Conservation (phyloP, 2,113 vertebrate species). For the Helogale parvula region DNA sequence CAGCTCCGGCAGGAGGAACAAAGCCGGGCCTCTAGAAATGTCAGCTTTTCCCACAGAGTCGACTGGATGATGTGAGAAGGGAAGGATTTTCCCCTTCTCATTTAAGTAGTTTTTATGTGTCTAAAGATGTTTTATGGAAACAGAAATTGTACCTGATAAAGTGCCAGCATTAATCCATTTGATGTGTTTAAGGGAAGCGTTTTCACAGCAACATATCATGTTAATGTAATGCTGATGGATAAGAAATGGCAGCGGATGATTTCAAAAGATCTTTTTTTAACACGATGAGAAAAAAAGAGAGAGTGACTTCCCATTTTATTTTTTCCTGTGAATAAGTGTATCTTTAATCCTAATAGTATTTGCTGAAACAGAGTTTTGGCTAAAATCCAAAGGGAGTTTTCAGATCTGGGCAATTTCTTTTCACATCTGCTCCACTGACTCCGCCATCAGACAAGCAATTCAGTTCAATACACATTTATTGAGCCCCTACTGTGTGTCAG, state of each 20-base stretch:
- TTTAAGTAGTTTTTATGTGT: conserved; percentile 77
- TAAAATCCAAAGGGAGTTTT: conserved; percentile 84
- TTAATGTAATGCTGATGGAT: conserved; percentile 82
- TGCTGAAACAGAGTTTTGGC: conserved; percentile 77
- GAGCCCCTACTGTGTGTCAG: conserved; percentile 28
- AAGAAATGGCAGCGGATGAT: conserved; percentile 77
- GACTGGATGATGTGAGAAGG: conserved; percentile 37
- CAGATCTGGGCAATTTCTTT: conserved; percentile 79
- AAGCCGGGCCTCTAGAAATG: neutral
- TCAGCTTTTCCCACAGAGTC: conserved; percentile 47
- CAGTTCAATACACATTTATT: neutral
- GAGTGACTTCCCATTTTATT: conserved; percentile 81
- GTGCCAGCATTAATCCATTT: conserved; percentile 84
- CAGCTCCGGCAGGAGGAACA: conserved; percentile 46
- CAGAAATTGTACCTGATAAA: conserved; percentile 84
- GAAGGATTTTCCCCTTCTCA: conserved; percentile 65
- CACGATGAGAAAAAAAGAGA: conserved; percentile 66
- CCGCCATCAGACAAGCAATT: conserved; percentile 70
- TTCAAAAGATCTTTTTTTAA: conserved; percentile 79
- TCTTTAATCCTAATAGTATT: conserved; percentile 83
- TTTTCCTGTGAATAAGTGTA: conserved; percentile 75
- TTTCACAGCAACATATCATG: conserved; percentile 82
- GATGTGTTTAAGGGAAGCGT: conserved; percentile 80
- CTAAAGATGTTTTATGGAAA: conserved; percentile 82
- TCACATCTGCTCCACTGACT: conserved; percentile 76